phyloP scores from a whole-genome alignment of 2,797 vertebrate species.

The Xiphophorus birchmanni region DNA sequence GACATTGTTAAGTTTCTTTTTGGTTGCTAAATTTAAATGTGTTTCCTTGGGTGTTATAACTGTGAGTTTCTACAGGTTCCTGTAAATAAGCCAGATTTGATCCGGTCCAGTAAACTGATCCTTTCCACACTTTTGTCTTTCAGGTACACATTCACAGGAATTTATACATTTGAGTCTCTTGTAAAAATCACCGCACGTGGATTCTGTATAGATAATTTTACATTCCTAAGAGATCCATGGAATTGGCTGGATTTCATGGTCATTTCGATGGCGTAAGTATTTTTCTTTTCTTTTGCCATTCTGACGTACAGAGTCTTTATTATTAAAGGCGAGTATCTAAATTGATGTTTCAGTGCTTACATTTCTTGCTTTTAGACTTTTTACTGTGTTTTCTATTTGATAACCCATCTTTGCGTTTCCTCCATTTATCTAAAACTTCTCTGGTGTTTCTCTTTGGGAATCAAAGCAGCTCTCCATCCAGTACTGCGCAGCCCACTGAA shows the following conservation, averaged over 20 bases:
- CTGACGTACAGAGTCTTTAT: neutral
- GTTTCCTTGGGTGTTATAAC: constrained; percentile 9
- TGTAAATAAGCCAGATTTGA: constrained; percentile 34
- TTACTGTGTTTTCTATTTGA: constrained; percentile 39
- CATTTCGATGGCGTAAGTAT: constrained; percentile 99
- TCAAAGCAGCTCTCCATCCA: constrained; percentile 53
- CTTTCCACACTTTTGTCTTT: constrained; percentile 58
- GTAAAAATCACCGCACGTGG: constrained; percentile 99
- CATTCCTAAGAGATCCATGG: constrained; percentile 98
- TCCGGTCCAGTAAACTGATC: constrained; percentile 38
- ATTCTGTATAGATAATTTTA: constrained; percentile 99
- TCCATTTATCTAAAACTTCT: constrained; percentile 51
- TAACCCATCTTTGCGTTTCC: constrained; percentile 59
- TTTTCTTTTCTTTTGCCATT: constrained; percentile 5
- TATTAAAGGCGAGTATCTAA: constrained; percentile 26
- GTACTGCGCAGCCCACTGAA: constrained; percentile 36
- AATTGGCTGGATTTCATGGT: constrained; percentile 99
- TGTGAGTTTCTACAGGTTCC: neutral
- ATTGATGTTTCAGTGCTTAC: constrained; percentile 12
- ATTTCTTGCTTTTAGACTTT: constrained; percentile 29
- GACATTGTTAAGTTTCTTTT: neutral
- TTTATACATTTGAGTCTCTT: constrained; percentile 98
- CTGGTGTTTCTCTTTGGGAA: constrained; percentile 62
- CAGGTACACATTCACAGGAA: constrained; percentile 99
- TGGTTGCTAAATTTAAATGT: neutral